These are phyloP conservation scores for Typhlomys cinereus DNA, from an alignment of 2,113 vertebrate genomes.

Conservation along the genomic window DNA sequence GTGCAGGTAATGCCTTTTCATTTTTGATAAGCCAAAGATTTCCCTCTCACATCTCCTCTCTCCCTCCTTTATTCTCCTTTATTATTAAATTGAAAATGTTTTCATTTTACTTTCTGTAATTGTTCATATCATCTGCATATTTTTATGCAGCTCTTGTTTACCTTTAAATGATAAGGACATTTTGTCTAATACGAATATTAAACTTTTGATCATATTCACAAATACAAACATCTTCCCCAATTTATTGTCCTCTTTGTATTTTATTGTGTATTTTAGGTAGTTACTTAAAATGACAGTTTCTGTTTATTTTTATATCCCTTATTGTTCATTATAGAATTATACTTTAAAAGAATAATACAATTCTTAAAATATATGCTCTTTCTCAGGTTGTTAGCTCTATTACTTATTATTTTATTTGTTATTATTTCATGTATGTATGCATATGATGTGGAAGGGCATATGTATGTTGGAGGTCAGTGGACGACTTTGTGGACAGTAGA, in stretches of 20 bases:
- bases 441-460: too few species aligned
- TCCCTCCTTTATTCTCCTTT: background rate
- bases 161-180: background rate
- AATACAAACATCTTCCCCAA: background rate
- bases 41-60: background rate
- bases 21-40: background rate
- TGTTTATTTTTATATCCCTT: background rate
- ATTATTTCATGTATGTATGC: too few species aligned
- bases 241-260: constrained; percentile 40
- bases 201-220: constrained; percentile 33
- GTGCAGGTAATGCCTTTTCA: background rate
- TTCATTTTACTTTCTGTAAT: constrained; percentile 26
- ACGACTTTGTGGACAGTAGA: too few species aligned
- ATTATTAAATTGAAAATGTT: constrained; percentile 19
- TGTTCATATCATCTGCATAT: constrained; percentile 1
- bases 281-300: constrained; percentile 24
- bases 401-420: too few species aligned
- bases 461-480: too few species aligned
- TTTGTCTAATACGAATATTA: constrained; percentile 5
- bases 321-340: constrained; percentile 27
- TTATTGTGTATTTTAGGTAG: background rate
- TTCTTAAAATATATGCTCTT: constrained; percentile 5
- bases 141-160: background rate
- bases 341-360: background rate
- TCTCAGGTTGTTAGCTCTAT: background rate